A percentile compares a stretch with the other conserved stretches of the same genome.
phyloP scores from a whole-genome alignment of 2,113 vertebrate genomes.

The Sphyrna mokarran region DNA sequence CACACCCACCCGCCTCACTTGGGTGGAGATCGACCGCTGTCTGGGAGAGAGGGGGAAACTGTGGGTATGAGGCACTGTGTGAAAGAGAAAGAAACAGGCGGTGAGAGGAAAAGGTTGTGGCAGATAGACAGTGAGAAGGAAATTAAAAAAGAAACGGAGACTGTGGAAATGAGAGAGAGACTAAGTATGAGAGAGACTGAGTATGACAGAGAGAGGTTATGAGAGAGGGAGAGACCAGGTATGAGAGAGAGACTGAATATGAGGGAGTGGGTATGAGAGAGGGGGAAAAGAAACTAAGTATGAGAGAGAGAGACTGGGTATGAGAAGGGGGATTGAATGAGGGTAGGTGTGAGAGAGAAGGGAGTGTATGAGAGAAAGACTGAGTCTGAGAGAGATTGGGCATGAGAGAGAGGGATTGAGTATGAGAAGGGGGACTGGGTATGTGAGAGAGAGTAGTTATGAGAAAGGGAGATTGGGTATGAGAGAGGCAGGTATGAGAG shows the following conservation, averaged over 20 bases:
- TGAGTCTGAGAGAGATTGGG: neutral
- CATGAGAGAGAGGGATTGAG: too few species aligned
- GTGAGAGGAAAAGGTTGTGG: neutral
- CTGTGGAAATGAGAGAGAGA: neutral
- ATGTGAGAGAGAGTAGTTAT: too few species aligned
- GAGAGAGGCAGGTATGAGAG: too few species aligned
- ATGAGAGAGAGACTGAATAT: neutral
- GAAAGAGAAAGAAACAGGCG: too few species aligned
- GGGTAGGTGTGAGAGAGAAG: neutral
- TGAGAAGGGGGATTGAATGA: neutral
- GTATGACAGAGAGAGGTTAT: neutral
- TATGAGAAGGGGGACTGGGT: too few species aligned
- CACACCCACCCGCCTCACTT: constrained; percentile 6
- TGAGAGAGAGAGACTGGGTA: neutral
- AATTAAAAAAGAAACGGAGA: neutral
- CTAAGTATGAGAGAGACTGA: neutral
- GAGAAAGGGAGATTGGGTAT: neutral
- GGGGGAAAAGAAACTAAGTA: too few species aligned
- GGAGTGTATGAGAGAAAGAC: neutral
- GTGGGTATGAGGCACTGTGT: neutral
- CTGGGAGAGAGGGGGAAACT: neutral
- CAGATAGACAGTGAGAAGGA: neutral
- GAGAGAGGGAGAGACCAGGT: neutral
- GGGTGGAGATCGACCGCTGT: neutral
- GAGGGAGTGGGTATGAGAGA: neutral